phyloP scores from a whole-genome alignment of 2,113 vertebrate species.

The Condylura cristata region DNA sequence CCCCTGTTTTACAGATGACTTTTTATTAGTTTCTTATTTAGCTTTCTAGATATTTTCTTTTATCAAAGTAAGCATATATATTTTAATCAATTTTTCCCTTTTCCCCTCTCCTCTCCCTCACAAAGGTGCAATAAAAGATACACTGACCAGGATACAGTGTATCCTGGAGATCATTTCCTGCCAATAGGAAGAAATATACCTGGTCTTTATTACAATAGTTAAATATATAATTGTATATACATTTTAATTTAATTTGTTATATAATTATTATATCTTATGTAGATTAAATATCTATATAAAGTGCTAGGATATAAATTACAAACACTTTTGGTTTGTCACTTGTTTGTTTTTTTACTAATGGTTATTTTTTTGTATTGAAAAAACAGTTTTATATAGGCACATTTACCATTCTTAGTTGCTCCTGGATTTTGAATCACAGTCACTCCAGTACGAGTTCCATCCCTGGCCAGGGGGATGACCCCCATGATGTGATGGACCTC shows the following conservation, averaged over 20 bases:
- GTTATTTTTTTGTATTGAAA: not conserved
- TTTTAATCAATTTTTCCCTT: not conserved
- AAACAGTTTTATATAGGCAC: constrained; percentile 22
- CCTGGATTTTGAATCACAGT: constrained; percentile 3
- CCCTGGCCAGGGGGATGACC: no score
- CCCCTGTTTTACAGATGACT: not conserved
- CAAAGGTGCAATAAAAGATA: not conserved
- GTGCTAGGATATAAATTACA: not conserved
- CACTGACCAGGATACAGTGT: not conserved
- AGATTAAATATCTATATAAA: not conserved
- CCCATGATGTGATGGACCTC: no score
- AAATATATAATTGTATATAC: not conserved
- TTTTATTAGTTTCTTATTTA: constrained; percentile 29
- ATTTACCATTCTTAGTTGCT: not conserved
- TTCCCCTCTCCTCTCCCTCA: not conserved
- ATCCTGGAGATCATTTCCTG: not conserved
- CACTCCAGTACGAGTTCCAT: no score
- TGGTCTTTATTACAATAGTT: not conserved
- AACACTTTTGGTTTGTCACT: not conserved
- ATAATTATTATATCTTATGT: not conserved
- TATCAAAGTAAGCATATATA: not conserved
- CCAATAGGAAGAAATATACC: not conserved
- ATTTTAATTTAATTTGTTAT: not conserved
- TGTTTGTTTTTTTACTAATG: not conserved
- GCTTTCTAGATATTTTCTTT: not conserved